Evolutionary conservation across 2,888 invertebrate species (phyloP).

Genomic region (Chrysotoxum bicinctum): DNA sequence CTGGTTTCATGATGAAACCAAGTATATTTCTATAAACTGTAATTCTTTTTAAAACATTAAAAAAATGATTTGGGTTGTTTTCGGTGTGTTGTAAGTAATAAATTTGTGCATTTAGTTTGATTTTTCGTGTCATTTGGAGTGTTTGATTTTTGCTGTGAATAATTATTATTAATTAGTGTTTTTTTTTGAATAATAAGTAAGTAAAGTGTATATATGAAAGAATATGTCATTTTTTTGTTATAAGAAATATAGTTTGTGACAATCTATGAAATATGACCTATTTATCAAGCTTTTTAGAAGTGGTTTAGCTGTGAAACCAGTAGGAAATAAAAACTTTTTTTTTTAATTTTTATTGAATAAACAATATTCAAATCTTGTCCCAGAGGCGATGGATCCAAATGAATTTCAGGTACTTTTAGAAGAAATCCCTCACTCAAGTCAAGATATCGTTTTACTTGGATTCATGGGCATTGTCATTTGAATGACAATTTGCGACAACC

Average conservation of each 20-base stretch:
- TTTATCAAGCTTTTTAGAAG: conserved; percentile 7
- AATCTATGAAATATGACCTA: conserved; percentile 9
- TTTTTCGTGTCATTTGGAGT: background rate
- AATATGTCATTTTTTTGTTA: background rate
- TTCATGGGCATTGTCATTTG: background rate
- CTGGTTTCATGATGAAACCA: background rate
- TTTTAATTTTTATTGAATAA: background rate
- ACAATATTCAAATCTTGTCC: too few species aligned
- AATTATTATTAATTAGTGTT: background rate
- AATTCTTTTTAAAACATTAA: background rate
- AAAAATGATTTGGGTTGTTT: background rate
- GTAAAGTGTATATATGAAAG: background rate
- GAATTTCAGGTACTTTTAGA: background rate
- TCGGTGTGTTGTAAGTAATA: background rate
- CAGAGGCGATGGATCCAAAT: background rate
- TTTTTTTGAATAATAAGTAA: background rate
- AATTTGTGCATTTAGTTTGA: background rate
- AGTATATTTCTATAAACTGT: background rate
- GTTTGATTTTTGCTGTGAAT: background rate
- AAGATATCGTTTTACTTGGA: too few species aligned
- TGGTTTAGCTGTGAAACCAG: conserved; percentile 19
- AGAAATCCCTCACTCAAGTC: background rate
- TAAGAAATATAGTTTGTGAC: background rate
- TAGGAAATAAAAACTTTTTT: background rate
- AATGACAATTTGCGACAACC: background rate